phyloP scores from a whole-genome alignment of 2,113 vertebrate species.

The Chloebia gouldiae region DNA sequence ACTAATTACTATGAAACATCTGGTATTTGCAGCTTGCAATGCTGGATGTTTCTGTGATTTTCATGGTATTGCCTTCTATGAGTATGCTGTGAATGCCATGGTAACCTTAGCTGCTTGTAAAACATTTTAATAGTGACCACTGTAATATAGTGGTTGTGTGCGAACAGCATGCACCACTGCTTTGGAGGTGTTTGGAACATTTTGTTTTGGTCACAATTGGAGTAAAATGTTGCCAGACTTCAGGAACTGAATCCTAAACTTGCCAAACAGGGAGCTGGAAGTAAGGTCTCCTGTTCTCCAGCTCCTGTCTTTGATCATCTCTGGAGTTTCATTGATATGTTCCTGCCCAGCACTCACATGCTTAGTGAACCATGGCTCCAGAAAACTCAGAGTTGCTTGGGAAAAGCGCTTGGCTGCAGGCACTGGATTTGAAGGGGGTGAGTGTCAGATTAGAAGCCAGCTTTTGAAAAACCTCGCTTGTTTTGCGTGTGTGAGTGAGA shows the following conservation, averaged over 20 bases:
- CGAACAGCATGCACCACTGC: slow-evolving; percentile 21
- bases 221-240: slow-evolving; percentile 16
- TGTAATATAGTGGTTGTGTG: slow-evolving; percentile 38
- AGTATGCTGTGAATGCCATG: neutral
- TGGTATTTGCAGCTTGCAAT: neutral
- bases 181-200: neutral
- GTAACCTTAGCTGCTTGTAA: slow-evolving; percentile 34
- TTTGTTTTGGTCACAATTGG: neutral
- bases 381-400: neutral
- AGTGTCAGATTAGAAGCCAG: neutral
- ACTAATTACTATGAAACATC: neutral
- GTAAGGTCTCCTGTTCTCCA: neutral
- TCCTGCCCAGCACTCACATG: neutral
- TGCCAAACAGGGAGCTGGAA: neutral
- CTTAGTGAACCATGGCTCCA: slow-evolving; percentile 34
- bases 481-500: neutral
- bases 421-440: neutral
- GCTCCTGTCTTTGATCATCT: neutral
- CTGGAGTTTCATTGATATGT: slow-evolving; percentile 28
- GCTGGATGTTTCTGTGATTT: neutral
- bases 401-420: slow-evolving; percentile 20
- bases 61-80: neutral
- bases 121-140: slow-evolving; percentile 53
- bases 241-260: neutral
- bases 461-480: neutral